phyloP scores from a whole-genome alignment of 1,140 invertebrate species.

The Drepana arcuata region DNA sequence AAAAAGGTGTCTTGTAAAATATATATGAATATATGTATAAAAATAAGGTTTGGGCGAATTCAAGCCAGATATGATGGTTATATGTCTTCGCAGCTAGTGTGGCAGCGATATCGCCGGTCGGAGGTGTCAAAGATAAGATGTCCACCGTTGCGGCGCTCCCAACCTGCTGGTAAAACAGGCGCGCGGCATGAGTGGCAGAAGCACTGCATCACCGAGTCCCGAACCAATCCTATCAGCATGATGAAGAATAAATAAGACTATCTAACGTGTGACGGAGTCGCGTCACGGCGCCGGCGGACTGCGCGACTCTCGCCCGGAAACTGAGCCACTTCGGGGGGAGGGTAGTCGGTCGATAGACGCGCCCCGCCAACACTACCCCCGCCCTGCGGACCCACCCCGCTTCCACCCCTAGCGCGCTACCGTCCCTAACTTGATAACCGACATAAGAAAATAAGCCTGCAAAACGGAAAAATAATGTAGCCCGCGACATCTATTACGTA shows the following conservation, averaged over 20 bases:
- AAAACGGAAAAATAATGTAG: conserved; percentile 65
- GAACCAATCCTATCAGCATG: conserved; percentile 88
- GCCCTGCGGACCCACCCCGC: conserved; percentile 40
- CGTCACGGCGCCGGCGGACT: conserved; percentile 57
- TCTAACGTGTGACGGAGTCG: conserved; percentile 59
- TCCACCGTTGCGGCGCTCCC: conserved; percentile 14
- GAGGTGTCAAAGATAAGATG: conserved; percentile 3
- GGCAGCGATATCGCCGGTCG: conserved; percentile 26
- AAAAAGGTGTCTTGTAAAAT: too few species aligned
- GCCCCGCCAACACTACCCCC: conserved; percentile 36
- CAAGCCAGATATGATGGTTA: conserved; percentile 18
- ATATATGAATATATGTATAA: too few species aligned
- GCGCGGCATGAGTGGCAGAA: conserved; percentile 91
- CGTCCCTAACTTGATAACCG: conserved; percentile 66
- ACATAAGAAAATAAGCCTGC: conserved; percentile 65
- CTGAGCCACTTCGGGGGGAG: conserved; percentile 54
- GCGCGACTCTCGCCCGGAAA: conserved; percentile 68
- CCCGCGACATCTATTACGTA: conserved; percentile 36
- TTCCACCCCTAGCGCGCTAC: conserved; percentile 43
- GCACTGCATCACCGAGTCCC: conserved; percentile 90
- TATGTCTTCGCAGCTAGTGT: conserved; percentile 29
- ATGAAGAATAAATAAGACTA: conserved; percentile 65
- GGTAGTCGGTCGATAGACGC: conserved; percentile 52
- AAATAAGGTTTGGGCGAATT: conserved; percentile 3
- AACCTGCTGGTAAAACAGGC: conserved; percentile 81